Evolutionary conservation across 2,888 invertebrate species (phyloP).

Genomic region (Neoaliturus tenellus): DNA sequence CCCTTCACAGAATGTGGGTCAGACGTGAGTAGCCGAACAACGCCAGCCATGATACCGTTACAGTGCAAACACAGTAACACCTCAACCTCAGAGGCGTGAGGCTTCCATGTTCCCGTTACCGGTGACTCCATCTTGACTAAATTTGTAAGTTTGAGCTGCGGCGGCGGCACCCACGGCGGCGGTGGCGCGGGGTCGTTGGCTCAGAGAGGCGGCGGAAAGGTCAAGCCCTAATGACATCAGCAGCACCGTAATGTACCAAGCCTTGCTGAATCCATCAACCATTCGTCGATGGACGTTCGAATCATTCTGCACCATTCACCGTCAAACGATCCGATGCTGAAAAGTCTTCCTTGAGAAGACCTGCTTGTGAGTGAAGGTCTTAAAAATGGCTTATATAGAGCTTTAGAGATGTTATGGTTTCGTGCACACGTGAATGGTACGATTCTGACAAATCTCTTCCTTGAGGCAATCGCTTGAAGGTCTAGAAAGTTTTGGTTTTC

Average conservation of each 20-base stretch:
- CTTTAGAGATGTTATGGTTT: too few species aligned
- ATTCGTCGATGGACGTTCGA: neutral
- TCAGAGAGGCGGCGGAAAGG: neutral
- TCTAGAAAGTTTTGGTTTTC: neutral
- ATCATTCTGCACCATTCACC: neutral
- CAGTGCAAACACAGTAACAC: neutral
- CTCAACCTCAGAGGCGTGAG: neutral
- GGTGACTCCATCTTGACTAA: slow-evolving; percentile 5
- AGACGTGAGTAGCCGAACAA: too few species aligned
- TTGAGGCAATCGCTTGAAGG: neutral
- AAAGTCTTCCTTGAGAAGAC: neutral
- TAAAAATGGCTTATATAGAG: too few species aligned
- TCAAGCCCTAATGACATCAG: slow-evolving; percentile 25
- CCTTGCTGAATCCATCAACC: neutral
- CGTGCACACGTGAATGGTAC: too few species aligned
- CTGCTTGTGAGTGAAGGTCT: too few species aligned
- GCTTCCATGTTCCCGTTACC: neutral
- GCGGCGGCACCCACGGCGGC: slow-evolving; percentile 2
- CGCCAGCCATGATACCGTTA: neutral
- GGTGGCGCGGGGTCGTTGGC: slow-evolving; percentile 5
- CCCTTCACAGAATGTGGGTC: too few species aligned
- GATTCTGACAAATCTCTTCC: too few species aligned
- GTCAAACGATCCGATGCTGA: neutral
- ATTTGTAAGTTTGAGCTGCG: slow-evolving; percentile 31
- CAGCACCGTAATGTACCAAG: neutral